phyloP scores from a whole-genome alignment of 2,888 invertebrate species.

The Nomada hirtipes region DNA sequence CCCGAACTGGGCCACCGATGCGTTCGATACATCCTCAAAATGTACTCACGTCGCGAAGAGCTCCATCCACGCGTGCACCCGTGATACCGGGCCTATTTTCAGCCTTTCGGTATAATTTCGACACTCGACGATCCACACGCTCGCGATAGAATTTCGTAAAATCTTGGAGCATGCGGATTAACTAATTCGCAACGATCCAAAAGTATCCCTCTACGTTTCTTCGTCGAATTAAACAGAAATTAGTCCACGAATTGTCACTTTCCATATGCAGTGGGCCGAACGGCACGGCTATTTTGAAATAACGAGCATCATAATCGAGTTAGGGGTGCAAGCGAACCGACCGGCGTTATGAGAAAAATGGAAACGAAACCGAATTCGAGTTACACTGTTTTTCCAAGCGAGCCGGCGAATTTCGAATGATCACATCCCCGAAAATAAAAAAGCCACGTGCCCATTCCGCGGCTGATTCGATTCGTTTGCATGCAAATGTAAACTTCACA shows the following conservation, averaged over 20 bases:
- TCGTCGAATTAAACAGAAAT: no score
- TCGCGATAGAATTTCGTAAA: slow-evolving; percentile 17
- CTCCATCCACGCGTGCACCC: slow-evolving; percentile 11
- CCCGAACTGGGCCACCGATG: slow-evolving; percentile 45
- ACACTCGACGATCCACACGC: slow-evolving; percentile 5
- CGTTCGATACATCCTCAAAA: slow-evolving; percentile 61
- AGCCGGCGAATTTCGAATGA: slow-evolving; percentile 16
- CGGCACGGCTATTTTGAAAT: background rate
- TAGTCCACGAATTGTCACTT: background rate
- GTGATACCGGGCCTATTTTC: slow-evolving; percentile 18
- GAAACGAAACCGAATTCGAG: slow-evolving; percentile 16
- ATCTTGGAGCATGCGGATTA: background rate
- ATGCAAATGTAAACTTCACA: slow-evolving; percentile 67
- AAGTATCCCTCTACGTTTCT: background rate
- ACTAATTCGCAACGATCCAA: no score
- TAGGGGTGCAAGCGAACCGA: background rate
- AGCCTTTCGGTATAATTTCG: slow-evolving; percentile 16
- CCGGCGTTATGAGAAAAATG: background rate
- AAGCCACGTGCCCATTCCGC: background rate
- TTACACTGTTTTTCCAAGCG: background rate
- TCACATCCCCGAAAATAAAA: background rate
- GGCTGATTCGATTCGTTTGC: slow-evolving; percentile 61
- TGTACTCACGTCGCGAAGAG: slow-evolving; percentile 12
- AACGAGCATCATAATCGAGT: slow-evolving; percentile 18
- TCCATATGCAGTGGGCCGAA: background rate